These are phyloP conservation scores for Mactra quadrangularis DNA, from an alignment of 1,140 invertebrate species.

Conservation along the genomic window DNA sequence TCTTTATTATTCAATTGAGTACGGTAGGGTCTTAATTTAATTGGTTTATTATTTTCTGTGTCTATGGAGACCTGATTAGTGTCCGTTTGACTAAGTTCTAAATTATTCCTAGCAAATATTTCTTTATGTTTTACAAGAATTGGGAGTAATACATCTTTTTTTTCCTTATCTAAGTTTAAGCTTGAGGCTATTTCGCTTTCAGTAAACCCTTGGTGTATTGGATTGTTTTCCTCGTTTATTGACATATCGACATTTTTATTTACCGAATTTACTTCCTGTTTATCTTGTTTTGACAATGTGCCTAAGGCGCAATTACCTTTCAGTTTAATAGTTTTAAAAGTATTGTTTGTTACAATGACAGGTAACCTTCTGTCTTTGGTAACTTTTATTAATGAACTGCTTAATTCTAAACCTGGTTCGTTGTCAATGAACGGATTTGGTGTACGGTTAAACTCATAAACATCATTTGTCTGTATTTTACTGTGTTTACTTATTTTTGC, in stretches of 20 bases:
- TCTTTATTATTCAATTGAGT: constrained; percentile 55
- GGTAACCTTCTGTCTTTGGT: no score
- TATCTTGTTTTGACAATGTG: not conserved
- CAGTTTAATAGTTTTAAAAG: no score
- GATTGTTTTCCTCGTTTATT: not conserved
- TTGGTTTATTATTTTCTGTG: constrained; percentile 27
- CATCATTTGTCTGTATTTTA: no score
- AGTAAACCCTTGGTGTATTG: not conserved
- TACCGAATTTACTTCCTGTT: not conserved
- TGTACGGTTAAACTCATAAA: not conserved
- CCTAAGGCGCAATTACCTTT: no score
- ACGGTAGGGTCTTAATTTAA: constrained; percentile 64
- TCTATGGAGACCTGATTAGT: not conserved
- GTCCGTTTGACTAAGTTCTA: not conserved
- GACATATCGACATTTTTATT: not conserved
- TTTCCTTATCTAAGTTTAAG: not conserved
- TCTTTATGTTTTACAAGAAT: not conserved
- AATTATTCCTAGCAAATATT: not conserved
- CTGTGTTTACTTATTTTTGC: constrained; percentile 1
- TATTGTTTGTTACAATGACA: no score
- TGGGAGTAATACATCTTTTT: not conserved
- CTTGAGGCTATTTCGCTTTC: not conserved
- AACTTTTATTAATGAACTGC: no score
- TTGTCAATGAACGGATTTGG: not conserved
- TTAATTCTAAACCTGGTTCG: not conserved